phyloP scores from a whole-genome alignment of 1,140 invertebrate species.

The Cyrtorhinus lividipennis region DNA sequence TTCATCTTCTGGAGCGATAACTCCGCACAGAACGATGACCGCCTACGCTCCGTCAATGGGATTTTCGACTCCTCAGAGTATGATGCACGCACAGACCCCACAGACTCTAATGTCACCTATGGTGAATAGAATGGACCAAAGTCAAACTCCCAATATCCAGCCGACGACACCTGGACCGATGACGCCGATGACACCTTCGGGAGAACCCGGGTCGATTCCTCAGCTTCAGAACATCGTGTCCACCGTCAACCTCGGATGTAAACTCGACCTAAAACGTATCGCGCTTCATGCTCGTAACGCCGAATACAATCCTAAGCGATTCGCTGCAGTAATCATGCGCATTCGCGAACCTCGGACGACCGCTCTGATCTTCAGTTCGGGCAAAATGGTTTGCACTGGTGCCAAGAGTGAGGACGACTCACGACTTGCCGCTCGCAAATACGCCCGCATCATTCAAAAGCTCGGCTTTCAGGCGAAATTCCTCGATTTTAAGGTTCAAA shows the following conservation, averaged over 20 bases:
- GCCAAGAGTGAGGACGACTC: constrained; percentile 99
- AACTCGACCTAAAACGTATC: constrained; percentile 92
- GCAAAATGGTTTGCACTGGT: constrained; percentile 99
- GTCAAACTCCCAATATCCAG: constrained; percentile 26
- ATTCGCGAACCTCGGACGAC: constrained; percentile 97
- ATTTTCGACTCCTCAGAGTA: constrained; percentile 53
- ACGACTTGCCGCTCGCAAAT: constrained; percentile 90
- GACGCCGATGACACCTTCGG: constrained; percentile 89
- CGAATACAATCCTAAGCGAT: constrained; percentile 99
- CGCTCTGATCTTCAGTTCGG: constrained; percentile 96
- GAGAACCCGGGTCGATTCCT: constrained; percentile 49
- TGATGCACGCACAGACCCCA: constrained; percentile 81
- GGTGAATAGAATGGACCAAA: constrained; percentile 31
- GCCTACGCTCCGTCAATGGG: constrained; percentile 42
- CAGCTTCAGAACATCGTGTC: constrained; percentile 80
- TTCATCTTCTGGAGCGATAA: constrained; percentile 32
- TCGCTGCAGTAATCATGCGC: constrained; percentile 99
- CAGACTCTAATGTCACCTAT: constrained; percentile 76
- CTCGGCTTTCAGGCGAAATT: constrained; percentile 95
- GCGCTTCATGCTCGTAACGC: constrained; percentile 98
- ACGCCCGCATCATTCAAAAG: constrained; percentile 98
- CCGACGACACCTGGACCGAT: constrained; percentile 66
- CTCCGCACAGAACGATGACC: constrained; percentile 48
- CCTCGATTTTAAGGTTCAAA: constrained; percentile 94
- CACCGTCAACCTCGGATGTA: constrained; percentile 93